Evolutionary conservation across 23 tunicate genomes (phyloP), one percentile per base, ranked within the genome.

Genomic region (Ascidia mentula): DNA sequence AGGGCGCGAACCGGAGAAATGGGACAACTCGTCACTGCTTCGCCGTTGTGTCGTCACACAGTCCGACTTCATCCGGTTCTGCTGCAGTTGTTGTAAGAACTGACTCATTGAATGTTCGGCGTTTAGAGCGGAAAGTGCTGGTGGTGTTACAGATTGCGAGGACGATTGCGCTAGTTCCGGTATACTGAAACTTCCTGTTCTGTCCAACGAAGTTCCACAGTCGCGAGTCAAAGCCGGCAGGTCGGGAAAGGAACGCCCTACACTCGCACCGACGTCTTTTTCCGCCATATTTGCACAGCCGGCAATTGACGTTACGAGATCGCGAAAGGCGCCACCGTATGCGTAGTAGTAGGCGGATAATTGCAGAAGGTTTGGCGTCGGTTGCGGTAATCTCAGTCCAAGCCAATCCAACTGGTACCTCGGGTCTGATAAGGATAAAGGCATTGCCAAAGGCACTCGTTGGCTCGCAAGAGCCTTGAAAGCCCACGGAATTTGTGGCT

Each of bases 281-380:
- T 71, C 74, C 74, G 74, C 74, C 74, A 71, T 71, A 34, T 71
- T 71, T 71, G 39, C 24, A 7, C 1, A 12, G 8, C 74, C 32
- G 32, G 38, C 39, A 6, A 71, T 9, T 3, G 74, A 34, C 30
- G 80, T 35, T 20, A 83, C 37, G 35, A 83, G 78, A 46, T 83
- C 87, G 2, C 87, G 78, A 70, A 83, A 38, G 13, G 80, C 87
- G 38, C 75, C 87, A 8, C 80, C 80, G 60, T 83, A 83, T 0
- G 87, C 74, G 79, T 83, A 74, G 40, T 46, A 75, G 28, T 77
- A 73, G 28, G 78, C 59, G 7, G 87, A 72, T 18, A 83, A 74
- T 32, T 83, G 72, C 18, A 74, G 18, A 20, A 83, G 37, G 40
- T 74, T 83, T 7, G 74, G 74, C 13, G 65, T 9, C 13, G 65